phyloP scores from a whole-genome alignment of 2,113 vertebrate species.

The Oophaga pumilio region DNA sequence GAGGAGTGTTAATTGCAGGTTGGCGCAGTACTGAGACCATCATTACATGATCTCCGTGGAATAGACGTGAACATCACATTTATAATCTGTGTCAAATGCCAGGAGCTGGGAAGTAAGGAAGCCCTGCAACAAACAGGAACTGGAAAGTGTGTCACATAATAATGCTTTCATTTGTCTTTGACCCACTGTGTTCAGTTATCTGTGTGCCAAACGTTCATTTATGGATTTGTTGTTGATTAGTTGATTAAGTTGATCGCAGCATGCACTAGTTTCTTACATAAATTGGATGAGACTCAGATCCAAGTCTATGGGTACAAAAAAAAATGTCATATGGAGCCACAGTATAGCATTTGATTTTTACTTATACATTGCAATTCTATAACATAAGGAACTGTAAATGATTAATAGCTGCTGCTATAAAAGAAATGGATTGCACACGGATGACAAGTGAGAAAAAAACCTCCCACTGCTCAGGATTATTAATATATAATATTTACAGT shows the following conservation, averaged over 20 bases:
- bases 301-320: no score
- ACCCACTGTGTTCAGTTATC: not conserved
- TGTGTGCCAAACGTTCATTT: not conserved
- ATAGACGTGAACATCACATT: not conserved
- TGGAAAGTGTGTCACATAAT: constrained; percentile 17
- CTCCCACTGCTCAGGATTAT: no score
- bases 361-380: no score
- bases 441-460: no score
- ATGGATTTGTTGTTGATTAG: not conserved
- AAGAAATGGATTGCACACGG: no score
- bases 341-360: no score
- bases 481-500: no score
- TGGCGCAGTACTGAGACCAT: not conserved
- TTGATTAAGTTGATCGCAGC: not conserved
- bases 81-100: not conserved
- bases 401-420: no score
- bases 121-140: constrained; percentile 3
- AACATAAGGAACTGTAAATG: no score
- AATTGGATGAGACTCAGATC: no score
- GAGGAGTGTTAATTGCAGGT: not conserved
- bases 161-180: not conserved
- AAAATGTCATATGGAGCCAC: no score
- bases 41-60: not conserved
- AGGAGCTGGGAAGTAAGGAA: constrained; percentile 1
- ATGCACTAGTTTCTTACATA: not conserved